A percentile compares a stretch with the other conserved stretches of the same genome.
Evolutionary conservation across 2,113 vertebrate species (phyloP).

Genomic region (Fregetta grallaria): DNA sequence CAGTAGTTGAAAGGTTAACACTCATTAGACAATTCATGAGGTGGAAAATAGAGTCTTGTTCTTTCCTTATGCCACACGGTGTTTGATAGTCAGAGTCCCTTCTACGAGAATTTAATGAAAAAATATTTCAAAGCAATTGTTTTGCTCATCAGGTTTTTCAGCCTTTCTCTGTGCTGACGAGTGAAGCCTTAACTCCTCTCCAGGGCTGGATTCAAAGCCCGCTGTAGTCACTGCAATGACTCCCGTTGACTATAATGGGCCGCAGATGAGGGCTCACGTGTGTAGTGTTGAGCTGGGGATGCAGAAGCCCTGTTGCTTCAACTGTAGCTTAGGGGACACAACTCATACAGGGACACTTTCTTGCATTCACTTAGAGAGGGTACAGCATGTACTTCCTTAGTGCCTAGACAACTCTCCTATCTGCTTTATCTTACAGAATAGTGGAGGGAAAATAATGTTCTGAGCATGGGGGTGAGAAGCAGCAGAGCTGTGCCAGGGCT

Average conservation of each 20-base stretch:
- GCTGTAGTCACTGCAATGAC: not conserved
- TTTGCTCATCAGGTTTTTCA: not conserved
- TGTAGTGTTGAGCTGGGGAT: no score
- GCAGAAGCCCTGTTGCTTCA: not conserved
- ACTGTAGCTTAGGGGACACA: not conserved
- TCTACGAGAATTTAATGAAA: not conserved
- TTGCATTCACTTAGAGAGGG: not conserved
- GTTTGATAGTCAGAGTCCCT: not conserved
- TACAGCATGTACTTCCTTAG: not conserved
- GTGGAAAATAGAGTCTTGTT: not conserved
- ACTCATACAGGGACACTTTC: not conserved
- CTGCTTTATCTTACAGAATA: not conserved
- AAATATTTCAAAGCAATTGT: slow-evolving; percentile 1
- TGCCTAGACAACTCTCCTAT: no score
- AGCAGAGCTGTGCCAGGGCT: not conserved
- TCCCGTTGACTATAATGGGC: not conserved
- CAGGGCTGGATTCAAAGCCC: not conserved
- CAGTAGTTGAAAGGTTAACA: not conserved
- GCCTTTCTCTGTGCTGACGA: not conserved
- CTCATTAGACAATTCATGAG: not conserved
- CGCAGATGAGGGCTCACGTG: accelerated
- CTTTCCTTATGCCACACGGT: not conserved
- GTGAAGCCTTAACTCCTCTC: not conserved
- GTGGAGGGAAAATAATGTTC: not conserved
- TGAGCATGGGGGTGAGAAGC: not conserved